Conservation (phyloP, 64 coral and sea anemone genomes). For the Trachythela sp. region DNA sequence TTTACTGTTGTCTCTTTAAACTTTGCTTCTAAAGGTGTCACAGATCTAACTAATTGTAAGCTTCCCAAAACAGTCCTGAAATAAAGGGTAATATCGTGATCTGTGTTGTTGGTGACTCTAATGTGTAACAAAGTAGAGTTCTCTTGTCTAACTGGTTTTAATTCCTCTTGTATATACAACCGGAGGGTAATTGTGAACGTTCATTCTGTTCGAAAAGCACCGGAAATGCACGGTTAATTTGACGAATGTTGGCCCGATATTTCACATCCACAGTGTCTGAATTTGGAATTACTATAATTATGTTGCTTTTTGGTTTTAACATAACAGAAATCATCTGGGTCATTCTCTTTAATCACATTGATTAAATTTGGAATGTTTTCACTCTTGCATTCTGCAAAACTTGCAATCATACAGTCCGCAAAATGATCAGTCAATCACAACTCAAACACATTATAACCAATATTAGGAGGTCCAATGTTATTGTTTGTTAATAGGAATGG, state of each 20-base stretch:
- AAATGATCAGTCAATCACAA: not conserved
- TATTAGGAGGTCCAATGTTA: not conserved
- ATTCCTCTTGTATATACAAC: constrained; percentile 46
- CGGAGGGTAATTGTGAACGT: constrained; percentile 33
- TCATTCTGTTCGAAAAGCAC: constrained; percentile 23
- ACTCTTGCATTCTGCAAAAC: not conserved
- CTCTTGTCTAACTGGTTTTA: constrained; percentile 44
- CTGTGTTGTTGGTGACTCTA: too few species aligned
- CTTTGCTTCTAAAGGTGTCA: constrained; percentile 58
- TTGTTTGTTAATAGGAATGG: too few species aligned
- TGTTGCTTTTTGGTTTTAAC: not conserved
- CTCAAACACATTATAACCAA: not conserved
- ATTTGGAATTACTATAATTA: not conserved
- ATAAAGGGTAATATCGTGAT: constrained; percentile 46
- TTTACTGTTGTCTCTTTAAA: constrained; percentile 46
- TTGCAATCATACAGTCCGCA: not conserved
- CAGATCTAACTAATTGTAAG: constrained; percentile 39
- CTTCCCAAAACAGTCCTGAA: constrained; percentile 41
- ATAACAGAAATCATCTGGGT: not conserved
- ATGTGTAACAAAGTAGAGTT: constrained; percentile 27
- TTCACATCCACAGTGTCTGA: not conserved
- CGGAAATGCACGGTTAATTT: not conserved
- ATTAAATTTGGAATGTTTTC: not conserved
- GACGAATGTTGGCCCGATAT: not conserved
- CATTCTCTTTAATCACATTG: too few species aligned